phyloP scores from a whole-genome alignment of 2,888 invertebrate genomes.

The Campoletis raptor region DNA sequence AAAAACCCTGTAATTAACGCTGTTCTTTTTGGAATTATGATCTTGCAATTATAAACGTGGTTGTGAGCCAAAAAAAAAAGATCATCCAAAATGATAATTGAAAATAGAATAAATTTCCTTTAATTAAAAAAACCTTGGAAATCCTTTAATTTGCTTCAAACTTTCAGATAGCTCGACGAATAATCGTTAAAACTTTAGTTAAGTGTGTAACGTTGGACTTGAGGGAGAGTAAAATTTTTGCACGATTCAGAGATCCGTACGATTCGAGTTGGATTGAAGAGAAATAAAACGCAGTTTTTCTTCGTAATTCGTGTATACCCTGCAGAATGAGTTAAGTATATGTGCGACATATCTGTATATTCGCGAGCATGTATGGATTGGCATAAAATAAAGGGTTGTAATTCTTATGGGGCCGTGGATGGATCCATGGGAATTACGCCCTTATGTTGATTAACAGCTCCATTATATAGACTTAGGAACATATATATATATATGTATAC shows the following conservation, averaged over 20 bases:
- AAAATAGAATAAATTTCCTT: background rate
- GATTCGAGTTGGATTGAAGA: slow-evolving; percentile 39
- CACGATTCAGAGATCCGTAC: slow-evolving; percentile 18
- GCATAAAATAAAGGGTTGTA: background rate
- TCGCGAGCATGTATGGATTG: background rate
- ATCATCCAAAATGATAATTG: background rate
- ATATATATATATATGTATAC: slow-evolving; percentile 14
- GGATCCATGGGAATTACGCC: slow-evolving; percentile 5
- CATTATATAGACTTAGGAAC: background rate
- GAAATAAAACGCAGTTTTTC: slow-evolving; percentile 36
- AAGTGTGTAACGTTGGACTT: slow-evolving; percentile 23
- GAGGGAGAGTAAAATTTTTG: slow-evolving; percentile 32
- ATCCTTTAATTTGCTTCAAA: background rate
- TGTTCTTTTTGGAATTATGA: background rate
- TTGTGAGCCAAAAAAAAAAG: background rate
- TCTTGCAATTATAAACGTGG: background rate
- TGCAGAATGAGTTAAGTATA: slow-evolving; percentile 29
- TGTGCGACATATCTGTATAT: background rate
- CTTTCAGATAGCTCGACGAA: background rate
- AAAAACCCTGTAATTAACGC: background rate
- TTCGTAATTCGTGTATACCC: slow-evolving; percentile 57
- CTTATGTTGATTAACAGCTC: slow-evolving; percentile 23
- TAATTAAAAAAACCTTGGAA: background rate
- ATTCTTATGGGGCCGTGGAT: background rate
- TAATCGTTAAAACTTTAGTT: slow-evolving; percentile 29